Conservation (phyloP, 2,888 invertebrate genomes). For the Isotomurus palustris region DNA sequence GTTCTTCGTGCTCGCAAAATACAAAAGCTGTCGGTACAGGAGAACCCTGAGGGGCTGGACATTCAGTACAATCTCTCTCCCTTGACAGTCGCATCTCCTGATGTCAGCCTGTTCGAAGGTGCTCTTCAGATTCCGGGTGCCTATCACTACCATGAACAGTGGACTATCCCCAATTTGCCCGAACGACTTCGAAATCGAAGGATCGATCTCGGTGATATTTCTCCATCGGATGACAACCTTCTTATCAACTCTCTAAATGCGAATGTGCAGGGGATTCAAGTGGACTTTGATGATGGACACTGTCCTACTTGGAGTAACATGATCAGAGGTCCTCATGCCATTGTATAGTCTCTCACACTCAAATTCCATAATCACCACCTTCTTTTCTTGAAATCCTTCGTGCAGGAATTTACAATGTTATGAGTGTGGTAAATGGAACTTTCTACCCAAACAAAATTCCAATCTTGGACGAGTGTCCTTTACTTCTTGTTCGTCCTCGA, state of each 20-base stretch:
- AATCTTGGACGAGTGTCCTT: slow-evolving; percentile 56
- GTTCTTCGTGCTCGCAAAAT: slow-evolving; percentile 46
- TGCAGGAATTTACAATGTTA: slow-evolving; percentile 29
- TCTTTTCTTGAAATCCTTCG: too few species aligned
- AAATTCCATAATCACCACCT: too few species aligned
- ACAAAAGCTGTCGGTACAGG: slow-evolving; percentile 47
- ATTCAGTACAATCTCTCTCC: too few species aligned
- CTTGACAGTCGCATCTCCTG: too few species aligned
- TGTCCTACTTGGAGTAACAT: slow-evolving; percentile 69
- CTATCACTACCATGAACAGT: slow-evolving; percentile 50
- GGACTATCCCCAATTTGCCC: slow-evolving; percentile 61
- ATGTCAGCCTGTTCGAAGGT: too few species aligned
- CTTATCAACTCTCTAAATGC: slow-evolving; percentile 55
- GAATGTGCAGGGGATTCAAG: slow-evolving; percentile 59
- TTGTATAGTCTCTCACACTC: background rate
- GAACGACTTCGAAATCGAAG: slow-evolving; percentile 58
- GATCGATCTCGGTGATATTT: slow-evolving; percentile 63
- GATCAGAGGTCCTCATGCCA: slow-evolving; percentile 54
- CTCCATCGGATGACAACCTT: slow-evolving; percentile 59
- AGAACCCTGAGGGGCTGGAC: slow-evolving; percentile 38
- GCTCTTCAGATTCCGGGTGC: background rate
- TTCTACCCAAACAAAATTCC: slow-evolving; percentile 52
- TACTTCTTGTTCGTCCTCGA: slow-evolving; percentile 57
- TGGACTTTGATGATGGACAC: slow-evolving; percentile 68
- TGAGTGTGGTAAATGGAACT: slow-evolving; percentile 19